Conservation (phyloP, 1,140 invertebrate genomes). For the Aphidius ervi region DNA sequence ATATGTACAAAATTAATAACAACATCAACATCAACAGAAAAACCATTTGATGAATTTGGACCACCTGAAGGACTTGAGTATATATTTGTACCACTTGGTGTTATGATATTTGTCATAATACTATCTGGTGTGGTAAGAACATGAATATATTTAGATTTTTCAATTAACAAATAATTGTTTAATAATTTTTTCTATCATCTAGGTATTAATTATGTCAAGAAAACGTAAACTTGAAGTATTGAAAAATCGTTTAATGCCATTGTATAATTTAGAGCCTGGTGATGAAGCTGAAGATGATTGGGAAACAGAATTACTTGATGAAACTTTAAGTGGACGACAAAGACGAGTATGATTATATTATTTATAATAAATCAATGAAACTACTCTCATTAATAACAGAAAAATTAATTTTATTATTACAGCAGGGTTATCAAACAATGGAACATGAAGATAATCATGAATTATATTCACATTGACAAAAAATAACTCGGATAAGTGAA, state of each 20-base stretch:
- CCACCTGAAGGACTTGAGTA: constrained; percentile 50
- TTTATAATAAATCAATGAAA: constrained; percentile 2
- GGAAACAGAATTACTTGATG: constrained; percentile 59
- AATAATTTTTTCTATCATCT: constrained; percentile 13
- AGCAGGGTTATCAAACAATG: constrained; percentile 50
- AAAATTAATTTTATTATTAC: constrained; percentile 34
- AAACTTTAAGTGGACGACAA: constrained; percentile 44
- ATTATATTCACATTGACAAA: constrained; percentile 37
- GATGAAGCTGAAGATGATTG: constrained; percentile 60
- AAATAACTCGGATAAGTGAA: constrained; percentile 5
- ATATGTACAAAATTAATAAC: constrained; percentile 2
- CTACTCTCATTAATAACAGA: constrained; percentile 15
- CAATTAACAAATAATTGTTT: constrained; percentile 4
- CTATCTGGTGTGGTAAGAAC: constrained; percentile 47
- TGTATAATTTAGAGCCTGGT: constrained; percentile 64
- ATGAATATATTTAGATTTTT: constrained; percentile 14
- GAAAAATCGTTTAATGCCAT: constrained; percentile 62
- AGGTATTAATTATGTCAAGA: constrained; percentile 52
- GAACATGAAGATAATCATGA: constrained; percentile 47
- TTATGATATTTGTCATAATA: constrained; percentile 50
- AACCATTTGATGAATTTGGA: constrained; percentile 47
- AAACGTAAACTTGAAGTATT: constrained; percentile 57
- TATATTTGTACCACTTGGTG: constrained; percentile 51
- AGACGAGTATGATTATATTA: constrained; percentile 40
- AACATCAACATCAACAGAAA: constrained; percentile 35